Evolutionary conservation across 2,888 invertebrate genomes (phyloP), one percentile per base, ranked within the genome.

Genomic region (Cerceris ruficornis): DNA sequence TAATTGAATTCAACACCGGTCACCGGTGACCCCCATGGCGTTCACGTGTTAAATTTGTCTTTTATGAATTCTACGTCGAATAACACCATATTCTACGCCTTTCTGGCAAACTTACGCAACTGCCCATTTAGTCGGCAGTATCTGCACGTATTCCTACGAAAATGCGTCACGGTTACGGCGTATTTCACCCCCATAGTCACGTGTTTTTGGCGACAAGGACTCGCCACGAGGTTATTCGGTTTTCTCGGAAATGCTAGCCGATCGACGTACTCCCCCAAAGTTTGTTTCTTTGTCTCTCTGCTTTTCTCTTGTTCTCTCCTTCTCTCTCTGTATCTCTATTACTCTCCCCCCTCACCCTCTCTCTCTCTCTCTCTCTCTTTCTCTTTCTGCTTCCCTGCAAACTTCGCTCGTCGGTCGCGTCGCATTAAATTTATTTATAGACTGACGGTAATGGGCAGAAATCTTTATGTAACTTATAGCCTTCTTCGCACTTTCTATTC

Each of bases 381-480:
- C 39, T 64, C 55, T 13, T 43, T 14, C 46, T 28, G 28, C 4
- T 28, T 28, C 4, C 28, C 28, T 4, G 4, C 28, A 28, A 28
- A 28, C 28, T 28, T 15, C n/a, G 54, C 42, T 59, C 64, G 52
- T 68, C 66, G 69, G 60, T 78, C 41, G 14, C 50, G 66, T 13
- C 75, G 69, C 58, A 61, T 69, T 65, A 50, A 55, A 17, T 75
- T 61, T 80, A 80, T 80, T 75, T 80, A 72, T 79, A 75, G 80
- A 28, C 4, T 28, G 28, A 28, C 75, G 50, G 39, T 69, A 74
- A 79, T 75, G 57, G 59, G 62, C 62, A 69, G 72, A 69, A 77
- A 73, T 79, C 62, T 77, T 79, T 73, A 72, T 69, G 57, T 73
- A 79, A 79, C 72, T 39, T 17, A 64, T 41, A 50, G 8, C 41